These are phyloP conservation scores for Schizopygopsis malacanthus DNA, from an alignment of 2,797 vertebrate species.

Conservation along the genomic window DNA sequence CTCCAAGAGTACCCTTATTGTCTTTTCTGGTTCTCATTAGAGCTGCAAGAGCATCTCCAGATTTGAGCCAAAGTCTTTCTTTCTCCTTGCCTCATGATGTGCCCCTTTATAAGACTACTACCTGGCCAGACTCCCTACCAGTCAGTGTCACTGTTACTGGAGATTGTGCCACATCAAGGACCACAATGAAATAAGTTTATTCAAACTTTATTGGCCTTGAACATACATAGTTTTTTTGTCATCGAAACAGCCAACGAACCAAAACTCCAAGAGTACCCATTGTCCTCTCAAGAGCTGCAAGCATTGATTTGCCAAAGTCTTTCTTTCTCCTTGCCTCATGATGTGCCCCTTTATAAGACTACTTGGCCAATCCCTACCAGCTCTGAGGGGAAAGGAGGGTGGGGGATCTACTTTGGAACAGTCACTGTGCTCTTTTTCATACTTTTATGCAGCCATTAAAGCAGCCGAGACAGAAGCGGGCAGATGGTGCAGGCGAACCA, in stretches of 20 bases:
- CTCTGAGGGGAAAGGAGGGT: slow-evolving; percentile 35
- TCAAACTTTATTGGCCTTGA: no score
- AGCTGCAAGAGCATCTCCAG: no score
- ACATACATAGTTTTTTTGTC: no score
- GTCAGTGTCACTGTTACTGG: no score
- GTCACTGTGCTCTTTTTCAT: slow-evolving; percentile 54
- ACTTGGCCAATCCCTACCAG: slow-evolving; percentile 65
- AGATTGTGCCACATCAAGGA: no score
- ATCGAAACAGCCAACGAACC: no score
- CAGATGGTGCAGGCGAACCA: slow-evolving; percentile 43
- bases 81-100: slow-evolving; percentile 40
- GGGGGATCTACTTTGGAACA: slow-evolving; percentile 44
- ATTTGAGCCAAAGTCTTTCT: slow-evolving; percentile 28
- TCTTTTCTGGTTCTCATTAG: background rate
- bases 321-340: slow-evolving; percentile 33
- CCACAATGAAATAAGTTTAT: no score
- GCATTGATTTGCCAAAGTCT: slow-evolving; percentile 39
- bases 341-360: slow-evolving; percentile 46
- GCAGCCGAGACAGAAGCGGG: slow-evolving; percentile 35
- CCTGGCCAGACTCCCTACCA: slow-evolving; percentile 63
- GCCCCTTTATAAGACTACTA: slow-evolving; percentile 53
- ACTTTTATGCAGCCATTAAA: slow-evolving; percentile 56
- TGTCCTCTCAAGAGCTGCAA: background rate
- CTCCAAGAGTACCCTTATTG: background rate
- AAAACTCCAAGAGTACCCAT: slow-evolving; percentile 8